Percentiles rank a stretch among this genome's conserved stretches.
Conservation (phyloP, 2,113 vertebrate species). For the Ardeotis arabs region DNA sequence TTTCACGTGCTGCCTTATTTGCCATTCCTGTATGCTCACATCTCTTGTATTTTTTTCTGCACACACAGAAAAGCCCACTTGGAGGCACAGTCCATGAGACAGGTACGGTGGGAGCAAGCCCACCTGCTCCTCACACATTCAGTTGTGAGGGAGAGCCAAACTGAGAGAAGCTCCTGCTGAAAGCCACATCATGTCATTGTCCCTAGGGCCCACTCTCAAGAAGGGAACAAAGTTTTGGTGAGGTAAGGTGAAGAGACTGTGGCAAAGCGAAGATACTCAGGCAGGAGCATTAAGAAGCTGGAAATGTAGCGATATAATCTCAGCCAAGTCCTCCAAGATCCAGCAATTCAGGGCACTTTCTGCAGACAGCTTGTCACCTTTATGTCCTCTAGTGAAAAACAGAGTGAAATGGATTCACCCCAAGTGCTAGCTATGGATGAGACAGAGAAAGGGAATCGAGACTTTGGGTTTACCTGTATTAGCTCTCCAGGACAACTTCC, state of each 20-base stretch:
- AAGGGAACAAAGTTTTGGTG: neutral
- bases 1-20: neutral
- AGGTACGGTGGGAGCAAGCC: neutral
- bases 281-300: neutral
- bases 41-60: neutral
- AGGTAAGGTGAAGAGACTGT: neutral
- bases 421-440: neutral
- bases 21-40: neutral
- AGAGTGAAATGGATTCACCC: neutral
- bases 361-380: neutral
- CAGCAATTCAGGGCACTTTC: neutral
- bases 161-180: neutral
- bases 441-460: neutral
- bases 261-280: neutral
- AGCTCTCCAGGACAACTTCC: neutral
- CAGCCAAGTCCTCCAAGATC: neutral
- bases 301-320: neutral
- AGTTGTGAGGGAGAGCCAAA: neutral
- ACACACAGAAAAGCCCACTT: neutral
- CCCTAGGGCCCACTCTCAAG: neutral
- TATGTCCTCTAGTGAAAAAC: neutral
- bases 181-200: neutral
- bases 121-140: neutral
- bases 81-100: neutral
- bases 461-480: neutral